Percentiles rank a stretch among this genome's conserved stretches.
Evolutionary conservation across 2,113 vertebrate species (phyloP).

Genomic region (Myiozetetes cayanensis): DNA sequence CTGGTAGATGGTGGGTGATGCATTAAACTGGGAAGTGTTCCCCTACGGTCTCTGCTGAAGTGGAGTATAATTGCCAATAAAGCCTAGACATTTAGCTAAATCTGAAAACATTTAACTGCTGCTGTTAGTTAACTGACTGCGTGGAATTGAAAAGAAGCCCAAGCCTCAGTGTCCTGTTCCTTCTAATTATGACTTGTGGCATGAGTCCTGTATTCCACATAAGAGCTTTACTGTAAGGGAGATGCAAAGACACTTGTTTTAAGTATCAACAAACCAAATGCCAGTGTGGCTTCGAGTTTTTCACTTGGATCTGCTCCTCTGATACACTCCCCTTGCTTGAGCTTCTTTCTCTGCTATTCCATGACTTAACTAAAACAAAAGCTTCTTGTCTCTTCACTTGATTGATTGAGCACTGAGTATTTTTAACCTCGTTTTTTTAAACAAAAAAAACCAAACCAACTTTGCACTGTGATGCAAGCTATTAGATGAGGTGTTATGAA

Average conservation of each 20-base stretch:
- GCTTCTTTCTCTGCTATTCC: background rate
- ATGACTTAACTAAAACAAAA: background rate
- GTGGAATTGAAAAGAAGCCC: background rate
- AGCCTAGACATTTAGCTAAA: background rate
- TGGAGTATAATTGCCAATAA: slow-evolving; percentile 6
- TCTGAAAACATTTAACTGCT: slow-evolving; percentile 1
- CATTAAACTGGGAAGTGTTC: background rate
- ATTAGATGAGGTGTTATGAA: background rate
- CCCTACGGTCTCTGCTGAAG: background rate
- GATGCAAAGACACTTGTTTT: background rate
- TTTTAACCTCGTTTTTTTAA: background rate
- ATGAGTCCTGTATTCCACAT: background rate
- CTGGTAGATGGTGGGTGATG: background rate
- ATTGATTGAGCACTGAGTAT: background rate
- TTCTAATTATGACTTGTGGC: background rate
- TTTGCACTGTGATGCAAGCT: background rate
- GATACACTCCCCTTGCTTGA: background rate
- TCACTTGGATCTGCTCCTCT: background rate
- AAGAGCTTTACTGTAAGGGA: background rate
- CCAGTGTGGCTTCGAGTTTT: background rate
- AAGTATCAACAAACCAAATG: background rate
- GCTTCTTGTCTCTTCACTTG: background rate
- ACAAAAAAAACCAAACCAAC: background rate
- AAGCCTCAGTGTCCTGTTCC: background rate
- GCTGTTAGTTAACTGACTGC: background rate